Evolutionary conservation across 1,140 invertebrate species (phyloP), one percentile per base, ranked within the genome.

Genomic region (Drosophila repletoides): DNA sequence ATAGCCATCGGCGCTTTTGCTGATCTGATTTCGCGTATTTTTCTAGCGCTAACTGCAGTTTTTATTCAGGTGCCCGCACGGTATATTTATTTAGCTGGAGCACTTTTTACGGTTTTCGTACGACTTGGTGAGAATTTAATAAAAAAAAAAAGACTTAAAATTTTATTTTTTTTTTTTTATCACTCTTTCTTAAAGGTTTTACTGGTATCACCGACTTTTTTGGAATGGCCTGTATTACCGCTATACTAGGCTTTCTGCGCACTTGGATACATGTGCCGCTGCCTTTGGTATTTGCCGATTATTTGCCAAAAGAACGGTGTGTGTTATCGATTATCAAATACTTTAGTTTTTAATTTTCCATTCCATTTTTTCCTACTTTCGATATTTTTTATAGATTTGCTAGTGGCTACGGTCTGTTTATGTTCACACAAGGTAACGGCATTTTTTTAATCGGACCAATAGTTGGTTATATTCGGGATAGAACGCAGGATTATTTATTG

Each of bases 361-460:
- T 10, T n/a, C 0, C 21, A 6, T 6, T 19, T 31, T 5, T 29
- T 5, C 9, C 0, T 36, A 46, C 28, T 10, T 19, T 17, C 26
- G 51, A 33, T 22, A n/a, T 48, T 10, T 52, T 4, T 9, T 28
- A 3, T 33, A 90, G 89, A 70, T 92, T 94, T 26, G 92, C 94
- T 1, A 92, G 93, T 0, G 94, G 94, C 0, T 93, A 93, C 56
- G 93, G 93, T 0, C 76, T 94, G 5, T 93, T 93, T 63, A 94
- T 94, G 92, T 90, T 94, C 12, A 77, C 92, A 17, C 91, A 91
- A 43, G 92, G 92, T 12, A 88, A 92, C 49, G 74, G 88, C 3
- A 88, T 88, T 72, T 90, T 90, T 17, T 10, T 76, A 1, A 75
- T 90, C 7, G 87, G 89, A 0, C 89, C 89, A 0, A 66, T 90